Base-by-base conservation (phyloP, 1,140 invertebrate genomes). In the Drosophila virilis region DNA sequence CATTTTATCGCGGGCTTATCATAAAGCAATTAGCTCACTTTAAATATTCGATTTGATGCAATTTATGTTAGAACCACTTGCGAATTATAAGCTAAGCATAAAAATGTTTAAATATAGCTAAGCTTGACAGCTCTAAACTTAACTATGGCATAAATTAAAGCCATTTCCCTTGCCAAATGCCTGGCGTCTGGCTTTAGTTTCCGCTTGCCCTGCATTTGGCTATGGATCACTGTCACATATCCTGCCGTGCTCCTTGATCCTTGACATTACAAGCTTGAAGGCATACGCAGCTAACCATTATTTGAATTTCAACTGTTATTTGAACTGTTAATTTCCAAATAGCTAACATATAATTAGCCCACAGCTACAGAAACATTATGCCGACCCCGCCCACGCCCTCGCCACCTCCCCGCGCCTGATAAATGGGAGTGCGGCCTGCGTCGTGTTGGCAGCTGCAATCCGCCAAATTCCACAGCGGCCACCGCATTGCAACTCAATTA, bases 401-500 rank as follows among this genome's bases (percentile, higher is more conserved):
- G n/a, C n/a, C n/a, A n/a, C n/a, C n/a, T 5, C 45, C 51, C 9
- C 1, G 0, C 32, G 35, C 17, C 48, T 71, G 68, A 75, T 51
- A 75, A 75, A 61, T 70, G 50, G 4, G 4, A 46, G 50, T 43
- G n/a, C 35, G 7, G 37, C 37, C 51, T 37, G 61, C 28, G 38
- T 10, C 13, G 45, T 8, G 59, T 54, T 59, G 61, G 57, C 68
- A 64, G 50, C 65, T 77, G 72, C 75, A 65, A 64, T 72, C 65
- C 65, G 48, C 43, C 50, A 57, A 73, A 73, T 68, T 59, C 64
- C 54, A 60, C 33, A 51, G 46, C 55, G 45, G 52, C 64, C 50
- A 64, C 83, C 58, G 48, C 48, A 61, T 74, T 89, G 83, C 79
- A 88, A 88, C 83, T 88, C 83, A 88, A 88, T 88, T 88, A 88